Evolutionary conservation across 1,140 invertebrate genomes (phyloP).

Genomic region (Drosophila seguyi): DNA sequence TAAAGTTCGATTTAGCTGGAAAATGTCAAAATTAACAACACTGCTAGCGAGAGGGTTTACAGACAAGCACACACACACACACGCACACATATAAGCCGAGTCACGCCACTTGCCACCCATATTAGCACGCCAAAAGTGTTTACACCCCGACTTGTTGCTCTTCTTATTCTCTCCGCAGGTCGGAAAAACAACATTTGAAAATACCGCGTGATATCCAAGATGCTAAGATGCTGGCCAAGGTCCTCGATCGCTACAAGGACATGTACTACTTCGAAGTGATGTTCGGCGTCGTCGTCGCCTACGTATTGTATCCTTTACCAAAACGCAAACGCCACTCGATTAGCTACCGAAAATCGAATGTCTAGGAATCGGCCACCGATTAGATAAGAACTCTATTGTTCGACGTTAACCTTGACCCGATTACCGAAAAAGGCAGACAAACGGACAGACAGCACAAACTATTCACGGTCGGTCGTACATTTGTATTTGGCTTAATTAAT

Average conservation of each 20-base stretch:
- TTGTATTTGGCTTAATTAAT: slow-evolving; percentile 41
- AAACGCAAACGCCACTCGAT: slow-evolving; percentile 9
- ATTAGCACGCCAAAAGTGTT: slow-evolving; percentile 29
- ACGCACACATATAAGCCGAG: slow-evolving; percentile 26
- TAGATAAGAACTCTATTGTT: slow-evolving; percentile 39
- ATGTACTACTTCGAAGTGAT: slow-evolving; percentile 97
- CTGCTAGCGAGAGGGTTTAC: slow-evolving; percentile 24
- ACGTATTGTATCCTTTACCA: slow-evolving; percentile 98
- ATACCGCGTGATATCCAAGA: slow-evolving; percentile 97
- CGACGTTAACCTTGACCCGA: slow-evolving; percentile 64
- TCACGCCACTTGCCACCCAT: slow-evolving; percentile 64
- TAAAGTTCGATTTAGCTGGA: slow-evolving; percentile 6
- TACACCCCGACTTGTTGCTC: slow-evolving; percentile 38
- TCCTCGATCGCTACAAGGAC: slow-evolving; percentile 97
- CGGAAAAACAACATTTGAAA: slow-evolving; percentile 95
- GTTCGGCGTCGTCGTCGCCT: slow-evolving; percentile 94
- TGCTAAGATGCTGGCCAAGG: slow-evolving; percentile 96
- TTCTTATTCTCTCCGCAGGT: slow-evolving; percentile 86
- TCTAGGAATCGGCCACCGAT: slow-evolving; percentile 21
- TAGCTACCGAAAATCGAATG: not conserved
- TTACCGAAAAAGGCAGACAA: slow-evolving; percentile 40
- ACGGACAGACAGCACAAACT: slow-evolving; percentile 27
- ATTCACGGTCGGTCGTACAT: slow-evolving; percentile 32
- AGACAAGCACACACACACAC: slow-evolving; percentile 5
- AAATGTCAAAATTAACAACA: slow-evolving; percentile 5